Conservation (phyloP, 2,888 invertebrate genomes). For the Leucophora obtusa region DNA sequence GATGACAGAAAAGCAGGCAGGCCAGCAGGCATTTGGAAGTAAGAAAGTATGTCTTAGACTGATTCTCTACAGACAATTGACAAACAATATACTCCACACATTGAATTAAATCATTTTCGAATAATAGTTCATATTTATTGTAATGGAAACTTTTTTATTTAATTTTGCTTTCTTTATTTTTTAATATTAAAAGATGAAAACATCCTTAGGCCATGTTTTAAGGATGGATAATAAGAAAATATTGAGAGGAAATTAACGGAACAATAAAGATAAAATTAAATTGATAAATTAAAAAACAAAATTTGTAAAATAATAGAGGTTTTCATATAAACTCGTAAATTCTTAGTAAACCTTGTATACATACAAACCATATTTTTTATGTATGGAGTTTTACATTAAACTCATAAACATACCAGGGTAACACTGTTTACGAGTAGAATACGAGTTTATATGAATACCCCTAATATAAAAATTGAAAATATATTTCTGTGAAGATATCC, state of each 20-base stretch:
- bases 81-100: conserved; percentile 26
- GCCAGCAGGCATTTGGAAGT: not conserved
- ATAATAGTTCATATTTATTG: conserved; percentile 61
- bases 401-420: no score
- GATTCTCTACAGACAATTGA: conserved; percentile 40
- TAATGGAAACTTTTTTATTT: conserved; percentile 56
- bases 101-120: conserved; percentile 56
- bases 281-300: not conserved
- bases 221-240: conserved; percentile 16
- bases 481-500: no score
- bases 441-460: no score
- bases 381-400: no score
- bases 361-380: no score
- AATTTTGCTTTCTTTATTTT: not conserved
- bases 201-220: conserved; percentile 46
- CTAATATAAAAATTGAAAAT: no score
- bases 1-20: not conserved
- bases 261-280: conserved; percentile 32
- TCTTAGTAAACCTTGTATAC: no score
- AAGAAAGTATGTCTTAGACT: not conserved
- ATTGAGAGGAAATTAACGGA: conserved; percentile 27
- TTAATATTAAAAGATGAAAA: conserved; percentile 28
- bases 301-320: no score
- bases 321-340: no score
- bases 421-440: no score